Conservation (phyloP, 1,140 invertebrate species). For the Phymastichus coffea region DNA sequence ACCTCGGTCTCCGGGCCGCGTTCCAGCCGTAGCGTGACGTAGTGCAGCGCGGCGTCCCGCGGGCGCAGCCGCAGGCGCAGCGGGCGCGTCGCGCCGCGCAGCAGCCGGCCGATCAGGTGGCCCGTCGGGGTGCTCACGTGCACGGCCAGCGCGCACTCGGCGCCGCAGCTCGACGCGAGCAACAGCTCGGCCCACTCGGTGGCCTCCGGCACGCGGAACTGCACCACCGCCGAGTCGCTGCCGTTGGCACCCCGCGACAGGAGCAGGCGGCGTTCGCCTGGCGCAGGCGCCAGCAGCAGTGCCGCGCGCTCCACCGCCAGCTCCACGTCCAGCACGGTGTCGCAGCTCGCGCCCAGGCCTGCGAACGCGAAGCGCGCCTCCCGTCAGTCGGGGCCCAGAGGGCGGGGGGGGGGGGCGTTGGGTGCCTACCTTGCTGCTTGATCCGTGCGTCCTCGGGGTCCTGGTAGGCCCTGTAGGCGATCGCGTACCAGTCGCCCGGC, state of each 20-base stretch:
- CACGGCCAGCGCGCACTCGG: conserved; percentile 40
- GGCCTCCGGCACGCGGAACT: conserved; percentile 40
- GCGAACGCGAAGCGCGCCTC: background rate
- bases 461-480: conserved; percentile 73
- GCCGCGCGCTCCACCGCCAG: conserved; percentile 53
- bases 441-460: conserved; percentile 70
- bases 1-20: conserved; percentile 41
- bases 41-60: conserved; percentile 60
- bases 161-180: conserved; percentile 41
- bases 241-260: background rate
- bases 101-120: conserved; percentile 23
- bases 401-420: too few species aligned
- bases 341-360: conserved; percentile 58
- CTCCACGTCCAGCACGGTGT: conserved; percentile 61
- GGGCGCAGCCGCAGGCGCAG: conserved; percentile 58
- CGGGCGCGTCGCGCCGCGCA: conserved; percentile 36
- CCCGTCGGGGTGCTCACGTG: conserved; percentile 36
- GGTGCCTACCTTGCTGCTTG: conserved; percentile 72
- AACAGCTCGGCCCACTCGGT: conserved; percentile 29
- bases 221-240: conserved; percentile 39
- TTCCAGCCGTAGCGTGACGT: conserved; percentile 44
- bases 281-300: conserved; percentile 33
- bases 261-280: conserved; percentile 28
- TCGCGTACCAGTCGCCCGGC: conserved; percentile 77
- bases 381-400: too few species aligned